A percentile compares a stretch with the other conserved stretches of the same genome.
phyloP scores from a whole-genome alignment of 2,888 invertebrate species.

The Celastrina argiolus region DNA sequence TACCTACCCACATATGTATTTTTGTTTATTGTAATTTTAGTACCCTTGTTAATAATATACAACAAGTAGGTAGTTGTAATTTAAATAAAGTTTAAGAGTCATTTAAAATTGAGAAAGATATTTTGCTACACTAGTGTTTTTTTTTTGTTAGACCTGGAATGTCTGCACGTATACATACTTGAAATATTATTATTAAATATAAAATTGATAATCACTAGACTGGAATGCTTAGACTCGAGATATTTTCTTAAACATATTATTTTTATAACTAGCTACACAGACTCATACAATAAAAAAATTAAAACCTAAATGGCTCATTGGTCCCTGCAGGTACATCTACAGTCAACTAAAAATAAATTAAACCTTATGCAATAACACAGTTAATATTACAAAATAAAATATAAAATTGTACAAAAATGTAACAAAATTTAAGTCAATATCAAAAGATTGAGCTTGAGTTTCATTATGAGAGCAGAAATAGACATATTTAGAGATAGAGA shows the following conservation, averaged over 20 bases:
- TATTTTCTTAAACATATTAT: slow-evolving; percentile 19
- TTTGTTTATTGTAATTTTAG: too few relatives aligned
- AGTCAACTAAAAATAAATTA: slow-evolving; percentile 28
- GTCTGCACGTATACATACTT: slow-evolving; percentile 19
- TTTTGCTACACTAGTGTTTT: not conserved
- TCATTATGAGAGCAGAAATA: not conserved
- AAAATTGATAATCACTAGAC: slow-evolving; percentile 38
- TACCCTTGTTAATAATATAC: not conserved
- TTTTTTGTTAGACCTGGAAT: not conserved
- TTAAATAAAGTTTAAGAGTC: not conserved
- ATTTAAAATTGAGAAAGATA: not conserved
- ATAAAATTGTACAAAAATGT: not conserved
- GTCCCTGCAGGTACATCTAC: slow-evolving; percentile 59
- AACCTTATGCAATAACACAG: not conserved
- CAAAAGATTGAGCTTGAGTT: slow-evolving; percentile 1
- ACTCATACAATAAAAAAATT: slow-evolving; percentile 28
- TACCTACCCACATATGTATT: too few relatives aligned
- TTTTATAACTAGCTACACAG: slow-evolving; percentile 35
- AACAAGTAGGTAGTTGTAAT: not conserved
- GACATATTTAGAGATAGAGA: too few relatives aligned
- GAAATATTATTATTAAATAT: too few relatives aligned
- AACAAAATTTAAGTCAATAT: not conserved
- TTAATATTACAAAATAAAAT: not conserved
- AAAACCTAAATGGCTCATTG: slow-evolving; percentile 59
- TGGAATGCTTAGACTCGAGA: slow-evolving; percentile 46